A percentile compares a stretch with the other conserved stretches of the same genome.
Conservation (phyloP, 2,113 vertebrate genomes). For the Malurus elegans region DNA sequence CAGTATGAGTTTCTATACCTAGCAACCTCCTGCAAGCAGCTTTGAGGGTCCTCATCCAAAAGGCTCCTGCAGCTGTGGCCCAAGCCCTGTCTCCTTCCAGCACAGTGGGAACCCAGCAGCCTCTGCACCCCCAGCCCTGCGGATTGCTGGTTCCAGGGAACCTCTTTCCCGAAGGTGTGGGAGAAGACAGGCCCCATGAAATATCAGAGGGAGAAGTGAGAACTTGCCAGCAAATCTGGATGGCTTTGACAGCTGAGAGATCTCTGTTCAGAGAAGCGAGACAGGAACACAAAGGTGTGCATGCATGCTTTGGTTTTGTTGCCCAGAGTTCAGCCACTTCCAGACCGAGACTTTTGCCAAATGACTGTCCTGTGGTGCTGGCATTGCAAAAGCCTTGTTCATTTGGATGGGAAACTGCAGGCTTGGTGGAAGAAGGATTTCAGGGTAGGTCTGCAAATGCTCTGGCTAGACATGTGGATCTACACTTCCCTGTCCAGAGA, state of each 20-base stretch:
- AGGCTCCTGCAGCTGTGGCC: background rate
- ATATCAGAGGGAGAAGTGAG: background rate
- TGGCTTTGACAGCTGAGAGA: background rate
- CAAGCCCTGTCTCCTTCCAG: background rate
- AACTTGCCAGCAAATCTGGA: background rate
- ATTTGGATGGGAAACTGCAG: background rate
- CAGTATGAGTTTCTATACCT: background rate
- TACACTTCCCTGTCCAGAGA: background rate
- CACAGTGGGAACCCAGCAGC: background rate
- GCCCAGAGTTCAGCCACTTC: background rate
- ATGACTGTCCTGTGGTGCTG: background rate
- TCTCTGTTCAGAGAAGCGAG: background rate
- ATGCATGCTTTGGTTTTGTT: fast-evolving
- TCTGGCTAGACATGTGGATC: background rate
- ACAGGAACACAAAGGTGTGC: background rate
- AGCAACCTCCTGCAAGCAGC: background rate
- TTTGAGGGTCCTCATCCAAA: background rate
- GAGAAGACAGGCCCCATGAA: background rate
- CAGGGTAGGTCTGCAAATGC: background rate
- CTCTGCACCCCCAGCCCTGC: no score
- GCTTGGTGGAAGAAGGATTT: background rate
- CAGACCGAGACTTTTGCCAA: background rate
- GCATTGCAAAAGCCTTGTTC: background rate
- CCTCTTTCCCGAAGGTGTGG: background rate
- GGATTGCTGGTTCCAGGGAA: background rate